Base-by-base conservation (phyloP, 2,113 vertebrate genomes). In the Echinops telfairi region DNA sequence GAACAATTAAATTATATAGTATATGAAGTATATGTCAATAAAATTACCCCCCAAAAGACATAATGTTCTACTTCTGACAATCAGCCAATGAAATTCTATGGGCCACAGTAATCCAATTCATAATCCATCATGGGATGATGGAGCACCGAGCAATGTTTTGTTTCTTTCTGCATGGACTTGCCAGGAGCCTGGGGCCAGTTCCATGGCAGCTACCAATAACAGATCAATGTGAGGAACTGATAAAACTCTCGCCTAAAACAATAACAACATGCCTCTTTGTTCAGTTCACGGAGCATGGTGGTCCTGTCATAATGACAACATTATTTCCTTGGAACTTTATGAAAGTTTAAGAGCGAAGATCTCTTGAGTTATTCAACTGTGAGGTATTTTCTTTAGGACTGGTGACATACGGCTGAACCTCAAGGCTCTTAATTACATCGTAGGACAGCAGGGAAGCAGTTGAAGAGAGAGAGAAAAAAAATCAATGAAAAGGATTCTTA, bases 401-500 rank as follows among this genome's bases (percentile, higher is more conserved):
- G 83, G 78, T 62, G 92, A 91, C 31, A 76, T 11, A 89, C 76
- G 73, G 70, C 58, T 85, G 70, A 81, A 95, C 76, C 36, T 60
- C 81, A 36, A 43, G n/a, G 11, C 89, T 97, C 92, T 66, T 89
- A 87, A 38, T 94, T 88, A 96, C 93, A 43, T 81, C 77, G 17
- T 19, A 36, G 0, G 4, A 97, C 58, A 90, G 89, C 47, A 27
- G 85, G 93, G 90, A 95, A 86, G 81, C 76, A 70, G 64, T 95
- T 83, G 86, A 91, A 40, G 82, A 80, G 89, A 86, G 95, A 64
- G 64, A 66, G 23, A 62, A 25, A 62, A 91, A 36, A 96, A 95
- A 83, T 88, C 95, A 94, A 81, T 95, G 87, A 90, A 90, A 96
- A 92, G 76, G 43, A 77, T 93, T 96, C 97, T 98, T 97, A 98